Base-by-base conservation (phyloP, 1,140 invertebrate genomes). In the Frieseomelitta varia region DNA sequence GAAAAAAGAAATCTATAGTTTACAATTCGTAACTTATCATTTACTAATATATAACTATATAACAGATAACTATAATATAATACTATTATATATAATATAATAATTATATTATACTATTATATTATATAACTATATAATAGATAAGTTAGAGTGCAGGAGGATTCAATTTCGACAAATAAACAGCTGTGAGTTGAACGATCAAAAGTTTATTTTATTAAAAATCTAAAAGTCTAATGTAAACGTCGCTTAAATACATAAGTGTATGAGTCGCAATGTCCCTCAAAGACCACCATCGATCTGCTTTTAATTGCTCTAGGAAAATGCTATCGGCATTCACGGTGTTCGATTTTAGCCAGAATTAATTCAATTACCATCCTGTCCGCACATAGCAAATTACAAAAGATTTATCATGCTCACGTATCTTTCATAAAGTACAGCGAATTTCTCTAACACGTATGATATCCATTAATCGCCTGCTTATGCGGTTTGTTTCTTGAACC, bases 301-400 rank as follows among this genome's bases (percentile, higher is more conserved):
- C 11, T 4, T 19, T 4, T 21, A 51, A 6, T 24, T 24, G 14
- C 61, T 15, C 0, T 17, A 72, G n/a, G 72, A 19, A 34, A 34
- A 34, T n/a, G 6, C 68, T 15, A 14, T 47, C 21, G 55, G 12
- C 21, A 58, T 24, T n/a, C 61, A 12, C 47, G 56, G 30, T 55
- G 63, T 55, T 75, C 30, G 10, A 67, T 81, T 55, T 55, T 27
- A 21, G 2, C 21, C 27, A 61, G 51, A 82, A 76, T 77, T 71
- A 78, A 84, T 84, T 84, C 55, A 78, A 84, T 84, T 79, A 72
- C 81, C 30, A 12, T 30, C 19, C 75, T 68, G 61, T 58, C 65
- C 75, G 27, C 81, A n/a, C 75, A 30, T 72, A n/a, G 81, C 75
- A 84, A 72, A 84, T 84, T 72, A 27, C 27, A 39, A 24, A 15